phyloP scores from a whole-genome alignment of 1,140 invertebrate species.

The Drosophila punjabiensis region DNA sequence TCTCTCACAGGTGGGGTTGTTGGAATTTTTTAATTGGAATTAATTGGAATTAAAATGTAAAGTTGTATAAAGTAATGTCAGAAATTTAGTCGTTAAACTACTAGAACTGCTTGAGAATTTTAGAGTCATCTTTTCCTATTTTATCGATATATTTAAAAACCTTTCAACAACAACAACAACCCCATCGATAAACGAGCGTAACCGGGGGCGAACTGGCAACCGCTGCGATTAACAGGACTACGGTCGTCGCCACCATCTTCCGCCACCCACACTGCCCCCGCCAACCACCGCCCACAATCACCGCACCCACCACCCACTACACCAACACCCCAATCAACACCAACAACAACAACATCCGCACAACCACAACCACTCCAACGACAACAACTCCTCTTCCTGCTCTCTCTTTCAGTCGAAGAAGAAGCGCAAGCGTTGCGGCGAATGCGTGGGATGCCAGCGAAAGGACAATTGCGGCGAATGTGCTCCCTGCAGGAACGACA shows the following conservation, averaged over 20 bases:
- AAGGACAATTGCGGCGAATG: constrained; percentile 98
- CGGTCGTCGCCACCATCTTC: constrained; percentile 55
- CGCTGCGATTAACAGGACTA: constrained; percentile 78
- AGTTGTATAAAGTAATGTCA: too few relatives aligned
- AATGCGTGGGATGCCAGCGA: constrained; percentile 96
- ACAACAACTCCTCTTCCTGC: constrained; percentile 76
- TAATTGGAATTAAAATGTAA: too few relatives aligned
- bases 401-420: constrained; percentile 91
- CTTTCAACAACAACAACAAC: not conserved
- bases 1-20: constrained; percentile 21
- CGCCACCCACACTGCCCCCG: constrained; percentile 45
- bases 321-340: constrained; percentile 29
- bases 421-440: constrained; percentile 97
- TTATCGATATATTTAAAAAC: not conserved
- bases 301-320: constrained; percentile 22
- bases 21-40: not conserved
- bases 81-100: not conserved
- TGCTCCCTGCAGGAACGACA: constrained; percentile 96
- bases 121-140: not conserved
- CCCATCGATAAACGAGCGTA: constrained; percentile 24
- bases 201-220: constrained; percentile 57
- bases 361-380: constrained; percentile 86
- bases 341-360: constrained; percentile 32
- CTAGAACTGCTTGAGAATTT: not conserved
- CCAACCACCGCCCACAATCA: constrained; percentile 22